Evolutionary conservation across 2,797 vertebrate species (phyloP).

Genomic region (Prionace glauca): DNA sequence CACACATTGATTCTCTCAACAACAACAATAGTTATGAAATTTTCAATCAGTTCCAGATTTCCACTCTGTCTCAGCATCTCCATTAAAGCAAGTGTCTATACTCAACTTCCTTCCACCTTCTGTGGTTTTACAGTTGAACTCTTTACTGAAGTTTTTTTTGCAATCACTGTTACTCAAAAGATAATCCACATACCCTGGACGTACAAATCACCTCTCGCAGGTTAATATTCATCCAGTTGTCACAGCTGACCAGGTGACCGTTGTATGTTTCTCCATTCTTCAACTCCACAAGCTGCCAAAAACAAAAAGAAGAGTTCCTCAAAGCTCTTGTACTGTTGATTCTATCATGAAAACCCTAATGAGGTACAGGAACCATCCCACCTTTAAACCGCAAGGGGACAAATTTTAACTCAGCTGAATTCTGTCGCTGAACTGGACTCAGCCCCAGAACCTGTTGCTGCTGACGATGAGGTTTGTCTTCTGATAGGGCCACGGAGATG

Average conservation of each 20-base stretch:
- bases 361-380: background rate
- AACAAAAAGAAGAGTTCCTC: background rate
- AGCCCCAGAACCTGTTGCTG: background rate
- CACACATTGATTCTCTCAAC: background rate
- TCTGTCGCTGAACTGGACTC: too few species aligned
- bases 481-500: background rate
- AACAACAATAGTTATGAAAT: background rate
- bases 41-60: background rate
- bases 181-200: slow-evolving; percentile 71
- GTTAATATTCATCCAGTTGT: slow-evolving; percentile 99
- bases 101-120: background rate
- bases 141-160: background rate
- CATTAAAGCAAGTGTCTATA: background rate
- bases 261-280: slow-evolving; percentile 98
- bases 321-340: background rate
- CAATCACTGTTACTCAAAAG: background rate
- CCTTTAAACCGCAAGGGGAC: background rate
- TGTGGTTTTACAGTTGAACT: background rate
- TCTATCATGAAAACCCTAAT: background rate
- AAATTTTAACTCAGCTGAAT: background rate
- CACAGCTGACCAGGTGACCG: slow-evolving; percentile 94
- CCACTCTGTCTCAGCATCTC: background rate
- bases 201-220: slow-evolving; percentile 96
- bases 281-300: slow-evolving; percentile 81
- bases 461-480: background rate